Base-by-base conservation (phyloP, 1,140 invertebrate species). In the Drosophila pallidifrons region DNA sequence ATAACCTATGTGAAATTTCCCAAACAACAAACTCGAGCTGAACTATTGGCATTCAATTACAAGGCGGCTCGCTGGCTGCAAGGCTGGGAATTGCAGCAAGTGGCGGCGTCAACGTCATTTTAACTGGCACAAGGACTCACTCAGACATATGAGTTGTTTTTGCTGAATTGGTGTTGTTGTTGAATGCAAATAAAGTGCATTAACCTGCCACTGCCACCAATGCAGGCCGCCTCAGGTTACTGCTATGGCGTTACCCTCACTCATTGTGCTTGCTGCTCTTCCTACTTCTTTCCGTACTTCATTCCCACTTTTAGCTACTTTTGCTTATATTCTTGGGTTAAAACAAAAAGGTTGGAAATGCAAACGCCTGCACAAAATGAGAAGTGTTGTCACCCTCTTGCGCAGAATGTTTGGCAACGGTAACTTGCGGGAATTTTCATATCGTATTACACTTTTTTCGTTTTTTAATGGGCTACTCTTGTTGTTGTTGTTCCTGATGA, bases 51-150 rank as follows among this genome's bases (percentile, higher is more conserved):
- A 76, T 72, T 78, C 66, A 49, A 63, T 66, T 63, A 35, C 61
- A 77, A 61, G 13, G 47, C 61, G 28, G 35, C 20, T 10, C 16
- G n/a, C n/a, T 13, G 41, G 41, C 6, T 45, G 35, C 6, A 0
- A 11, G 35, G 13, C 20, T 38, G 35, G 13, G 38, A 52, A 77
- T 69, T 45, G 59, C 58, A 59, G 63, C 68, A 69, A 68, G 59
- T 45, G 41, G 28, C 46, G 49, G 60, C 47, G 61, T 57, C 49
- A 63, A 65, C 79, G 76, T 75, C 74, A 55, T 57, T 8, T 47
- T 59, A 87, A 80, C 65, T 88, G 64, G 83, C 83, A 88, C 83
- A 87, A 87, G 83, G 83, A 87, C 80, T 87, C 73, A 71, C 79
- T 67, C 63, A 68, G 46, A 71, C 60, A 55, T 45, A 58, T 59